Evolutionary conservation across 2,888 invertebrate species (phyloP).

Genomic region (Chloromyia formosa): DNA sequence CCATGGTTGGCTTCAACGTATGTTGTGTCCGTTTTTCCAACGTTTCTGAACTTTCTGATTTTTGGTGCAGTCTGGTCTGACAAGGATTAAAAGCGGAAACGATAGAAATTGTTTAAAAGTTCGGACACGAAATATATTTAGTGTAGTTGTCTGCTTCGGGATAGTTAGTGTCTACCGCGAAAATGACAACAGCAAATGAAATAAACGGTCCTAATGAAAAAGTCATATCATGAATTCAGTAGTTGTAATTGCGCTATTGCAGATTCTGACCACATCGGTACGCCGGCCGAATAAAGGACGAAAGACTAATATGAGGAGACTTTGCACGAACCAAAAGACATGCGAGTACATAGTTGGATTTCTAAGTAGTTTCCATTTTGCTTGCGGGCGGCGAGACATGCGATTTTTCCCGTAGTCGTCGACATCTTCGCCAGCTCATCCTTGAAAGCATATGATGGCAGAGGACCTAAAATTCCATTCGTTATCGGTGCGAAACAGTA

Average conservation of each 20-base stretch:
- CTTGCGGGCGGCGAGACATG: too few species aligned
- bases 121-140: neutral
- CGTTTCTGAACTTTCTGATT: neutral
- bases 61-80: neutral
- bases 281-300: neutral
- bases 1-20: neutral
- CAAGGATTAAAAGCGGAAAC: neutral
- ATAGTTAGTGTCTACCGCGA: neutral
- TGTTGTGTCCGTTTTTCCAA: neutral
- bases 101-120: neutral
- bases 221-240: conserved; percentile 29
- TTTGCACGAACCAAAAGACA: too few species aligned
- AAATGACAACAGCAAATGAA: conserved; percentile 26
- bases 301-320: too few species aligned
- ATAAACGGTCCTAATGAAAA: conserved; percentile 36
- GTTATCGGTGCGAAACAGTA: too few species aligned
- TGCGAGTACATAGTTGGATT: too few species aligned
- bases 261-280: conserved; percentile 19
- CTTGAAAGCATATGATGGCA: neutral
- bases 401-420: neutral
- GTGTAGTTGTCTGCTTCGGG: conserved; percentile 11
- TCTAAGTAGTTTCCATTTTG: too few species aligned
- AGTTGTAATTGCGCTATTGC: conserved; percentile 38
- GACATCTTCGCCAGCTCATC: neutral
- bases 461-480: too few species aligned